Evolutionary conservation across 2,888 invertebrate genomes (phyloP).

Genomic region (Cataglyphis rosenhaueri): DNA sequence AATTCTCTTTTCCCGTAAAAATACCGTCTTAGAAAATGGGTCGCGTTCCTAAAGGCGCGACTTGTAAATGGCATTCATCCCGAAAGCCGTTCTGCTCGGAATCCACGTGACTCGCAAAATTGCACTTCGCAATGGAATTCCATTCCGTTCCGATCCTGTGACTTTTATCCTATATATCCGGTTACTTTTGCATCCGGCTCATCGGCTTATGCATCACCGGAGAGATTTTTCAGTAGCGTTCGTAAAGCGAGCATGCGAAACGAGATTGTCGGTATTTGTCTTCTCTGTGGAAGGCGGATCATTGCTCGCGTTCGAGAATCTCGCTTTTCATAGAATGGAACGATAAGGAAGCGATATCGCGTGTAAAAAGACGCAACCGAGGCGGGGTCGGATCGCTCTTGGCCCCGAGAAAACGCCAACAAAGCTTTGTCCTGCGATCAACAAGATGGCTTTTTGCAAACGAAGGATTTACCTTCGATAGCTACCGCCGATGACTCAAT

Average conservation of each 20-base stretch:
- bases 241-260: conserved; percentile 45
- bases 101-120: conserved; percentile 36
- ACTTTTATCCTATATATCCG: conserved; percentile 50
- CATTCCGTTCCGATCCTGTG: conserved; percentile 40
- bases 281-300: conserved; percentile 34
- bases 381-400: background rate
- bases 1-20: background rate
- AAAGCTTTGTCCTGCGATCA: background rate
- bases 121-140: conserved; percentile 40
- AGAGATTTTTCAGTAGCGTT: conserved; percentile 60
- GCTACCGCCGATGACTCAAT: conserved; percentile 21
- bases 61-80: conserved; percentile 38
- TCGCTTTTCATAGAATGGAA: conserved; percentile 5
- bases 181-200: conserved; percentile 48
- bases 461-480: conserved; percentile 28
- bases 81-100: conserved; percentile 22
- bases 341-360: conserved; percentile 25
- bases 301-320: conserved; percentile 9
- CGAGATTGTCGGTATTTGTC: conserved; percentile 68
- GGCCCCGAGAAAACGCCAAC: background rate
- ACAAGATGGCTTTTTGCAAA: conserved; percentile 1
- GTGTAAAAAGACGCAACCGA: conserved; percentile 11
- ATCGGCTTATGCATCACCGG: conserved; percentile 26
- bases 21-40: conserved; percentile 15
- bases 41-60: conserved; percentile 28